phyloP scores from a whole-genome alignment of 2,113 vertebrate genomes.

The Scytalopus superciliaris region DNA sequence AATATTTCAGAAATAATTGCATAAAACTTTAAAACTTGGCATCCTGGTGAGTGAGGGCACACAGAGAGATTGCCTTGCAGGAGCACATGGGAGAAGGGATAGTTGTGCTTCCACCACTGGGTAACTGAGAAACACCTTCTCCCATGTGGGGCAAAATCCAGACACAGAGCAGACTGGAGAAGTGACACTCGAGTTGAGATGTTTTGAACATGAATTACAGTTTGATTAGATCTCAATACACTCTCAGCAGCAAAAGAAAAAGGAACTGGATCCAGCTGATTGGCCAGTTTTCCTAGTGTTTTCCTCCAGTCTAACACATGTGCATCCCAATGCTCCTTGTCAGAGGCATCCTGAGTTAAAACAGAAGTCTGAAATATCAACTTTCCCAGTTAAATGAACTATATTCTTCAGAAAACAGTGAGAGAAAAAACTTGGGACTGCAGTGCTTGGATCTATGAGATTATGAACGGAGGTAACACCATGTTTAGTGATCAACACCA shows the following conservation, averaged over 20 bases:
- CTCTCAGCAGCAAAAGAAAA: neutral
- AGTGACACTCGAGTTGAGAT: neutral
- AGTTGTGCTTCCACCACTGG: neutral
- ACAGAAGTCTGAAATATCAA: neutral
- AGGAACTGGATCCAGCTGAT: neutral
- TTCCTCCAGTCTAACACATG: too few relatives aligned
- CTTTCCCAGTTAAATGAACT: neutral
- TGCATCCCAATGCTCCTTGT: neutral
- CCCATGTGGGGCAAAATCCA: rapidly evolving
- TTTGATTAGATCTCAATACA: neutral
- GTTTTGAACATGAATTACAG: too few relatives aligned
- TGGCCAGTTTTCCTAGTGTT: neutral
- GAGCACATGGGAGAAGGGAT: rapidly evolving
- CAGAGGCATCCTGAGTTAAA: neutral
- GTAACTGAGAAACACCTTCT: neutral
- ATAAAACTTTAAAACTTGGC: neutral
- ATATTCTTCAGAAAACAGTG: neutral
- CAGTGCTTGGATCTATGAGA: neutral
- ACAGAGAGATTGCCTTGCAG: too few relatives aligned
- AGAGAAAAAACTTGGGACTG: neutral
- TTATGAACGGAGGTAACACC: neutral
- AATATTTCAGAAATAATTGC: neutral
- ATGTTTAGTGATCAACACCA: neutral
- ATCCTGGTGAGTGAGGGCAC: neutral
- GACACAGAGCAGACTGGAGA: neutral